Evolutionary conservation across 2,888 invertebrate species (phyloP), one percentile per base, ranked within the genome.

Genomic region (Argyra leucocephala): DNA sequence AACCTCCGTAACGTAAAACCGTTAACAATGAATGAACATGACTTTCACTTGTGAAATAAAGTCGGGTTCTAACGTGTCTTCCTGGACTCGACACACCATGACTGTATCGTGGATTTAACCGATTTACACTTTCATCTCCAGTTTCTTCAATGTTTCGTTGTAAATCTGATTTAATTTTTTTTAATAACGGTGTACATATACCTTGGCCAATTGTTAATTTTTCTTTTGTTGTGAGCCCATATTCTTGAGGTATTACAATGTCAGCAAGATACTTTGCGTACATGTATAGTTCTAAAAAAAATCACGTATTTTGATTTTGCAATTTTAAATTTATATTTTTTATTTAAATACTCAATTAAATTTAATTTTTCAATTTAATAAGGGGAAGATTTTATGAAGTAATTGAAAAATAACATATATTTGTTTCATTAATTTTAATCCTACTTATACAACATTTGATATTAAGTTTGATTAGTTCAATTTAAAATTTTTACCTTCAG

Each of bases 1-100:
- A 81, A 23, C 93, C 95, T 15, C 97, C 97, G 78, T 91, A 95
- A 69, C 97, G 85, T 63, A 99, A 84, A 67, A 98, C 93, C 3
- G 97, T 98, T 69, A 99, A 86, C 69, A 99, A 82, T 12, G 97
- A 98, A 81, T 99, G 99, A 69, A 99, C 95, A 81, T 99, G 99
- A 76, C 96, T 96, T 83, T 99, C 99, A 78, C 96, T 97, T 2
- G 99, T 99, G 80, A 99, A 99, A 82, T 99, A 99, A 59, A 99
- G 84, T n/a, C 99, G 86, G 9, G 98, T 99, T 69, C 98, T 86
- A 26, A 99, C 99, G 82, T 99, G 98, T 60, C 99, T 85, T 61
- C 97, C 96, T 26, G 99, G 99, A 74, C 96, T 96, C 58, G 96
- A 94, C 69, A 99, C 98, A 59, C 98, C 98, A 79, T 96, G 95